Percentiles rank a stretch among this genome's conserved stretches.
Conservation (phyloP, 2,113 vertebrate species). For the Otis tarda region DNA sequence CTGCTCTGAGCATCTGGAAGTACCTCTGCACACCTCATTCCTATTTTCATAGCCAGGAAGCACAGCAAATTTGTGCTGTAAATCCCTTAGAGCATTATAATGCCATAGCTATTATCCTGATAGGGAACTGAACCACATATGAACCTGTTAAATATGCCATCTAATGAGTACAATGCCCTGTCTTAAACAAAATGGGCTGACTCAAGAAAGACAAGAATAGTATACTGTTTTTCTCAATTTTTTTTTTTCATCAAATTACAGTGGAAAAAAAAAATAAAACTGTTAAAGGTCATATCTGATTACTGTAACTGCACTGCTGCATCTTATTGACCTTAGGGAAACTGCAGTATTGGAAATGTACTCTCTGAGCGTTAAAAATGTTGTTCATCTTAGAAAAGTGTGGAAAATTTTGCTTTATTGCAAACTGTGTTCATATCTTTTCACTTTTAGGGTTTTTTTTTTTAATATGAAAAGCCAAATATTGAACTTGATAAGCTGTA, state of each 20-base stretch:
- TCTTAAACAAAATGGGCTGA: not conserved
- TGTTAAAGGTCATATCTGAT: conserved; percentile 22
- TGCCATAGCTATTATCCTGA: not conserved
- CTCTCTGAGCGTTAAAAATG: not conserved
- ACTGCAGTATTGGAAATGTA: not conserved
- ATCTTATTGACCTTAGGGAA: conserved; percentile 28
- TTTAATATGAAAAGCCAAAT: not conserved
- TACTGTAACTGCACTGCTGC: not conserved
- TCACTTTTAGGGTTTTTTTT: not conserved
- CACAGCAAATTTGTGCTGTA: not conserved
- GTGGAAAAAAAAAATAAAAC: not conserved
- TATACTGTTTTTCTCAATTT: not conserved
- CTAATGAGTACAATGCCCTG: not conserved
- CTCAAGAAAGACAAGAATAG: not conserved
- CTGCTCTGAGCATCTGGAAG: not conserved
- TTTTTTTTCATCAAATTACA: not conserved
- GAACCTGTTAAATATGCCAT: not conserved
- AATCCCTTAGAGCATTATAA: not conserved
- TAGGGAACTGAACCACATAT: not conserved
- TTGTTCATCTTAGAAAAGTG: not conserved
- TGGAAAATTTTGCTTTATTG: not conserved
- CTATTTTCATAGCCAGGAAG: not conserved
- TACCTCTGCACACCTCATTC: not conserved
- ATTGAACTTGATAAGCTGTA: not conserved
- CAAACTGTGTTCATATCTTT: not conserved